Percentiles rank a stretch among this genome's conserved stretches.
Evolutionary conservation across 2,113 vertebrate genomes (phyloP).

Genomic region (Nicator chloris): DNA sequence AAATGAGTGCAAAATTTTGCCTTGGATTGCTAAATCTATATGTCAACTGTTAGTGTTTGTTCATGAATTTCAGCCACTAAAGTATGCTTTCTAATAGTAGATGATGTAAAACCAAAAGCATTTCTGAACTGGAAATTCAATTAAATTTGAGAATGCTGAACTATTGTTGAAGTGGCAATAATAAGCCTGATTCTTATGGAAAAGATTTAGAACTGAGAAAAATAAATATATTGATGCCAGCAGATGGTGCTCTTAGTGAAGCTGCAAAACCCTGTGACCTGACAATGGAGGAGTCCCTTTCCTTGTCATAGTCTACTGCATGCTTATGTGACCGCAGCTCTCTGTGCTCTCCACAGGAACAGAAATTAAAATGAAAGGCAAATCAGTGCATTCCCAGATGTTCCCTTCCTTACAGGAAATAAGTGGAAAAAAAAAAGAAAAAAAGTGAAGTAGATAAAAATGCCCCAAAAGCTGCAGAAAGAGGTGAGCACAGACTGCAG

Average conservation of each 20-base stretch:
- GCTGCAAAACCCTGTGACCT: neutral
- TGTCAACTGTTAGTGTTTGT: neutral
- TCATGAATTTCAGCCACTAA: neutral
- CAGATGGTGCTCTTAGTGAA: slow-evolving; percentile 44
- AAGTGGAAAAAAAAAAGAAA: neutral
- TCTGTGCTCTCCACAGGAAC: neutral
- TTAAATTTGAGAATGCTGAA: neutral
- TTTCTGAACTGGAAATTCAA: neutral
- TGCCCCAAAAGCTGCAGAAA: slow-evolving; percentile 63
- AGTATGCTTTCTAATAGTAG: neutral
- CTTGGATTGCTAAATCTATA: neutral
- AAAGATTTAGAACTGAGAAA: neutral
- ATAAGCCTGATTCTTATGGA: neutral
- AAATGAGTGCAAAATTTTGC: slow-evolving; percentile 16
- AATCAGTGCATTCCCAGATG: slow-evolving; percentile 15
- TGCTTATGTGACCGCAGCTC: neutral
- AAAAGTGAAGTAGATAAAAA: slow-evolving; percentile 29
- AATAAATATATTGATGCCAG: neutral
- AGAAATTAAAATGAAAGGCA: neutral
- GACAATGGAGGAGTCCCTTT: neutral
- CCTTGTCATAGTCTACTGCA: neutral
- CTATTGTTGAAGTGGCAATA: neutral
- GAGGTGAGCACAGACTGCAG: slow-evolving; percentile 22
- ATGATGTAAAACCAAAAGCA: neutral
- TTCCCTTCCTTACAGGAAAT: slow-evolving; percentile 11